Base-by-base conservation (phyloP, 2,888 invertebrate species). In the Chirona hameri region DNA sequence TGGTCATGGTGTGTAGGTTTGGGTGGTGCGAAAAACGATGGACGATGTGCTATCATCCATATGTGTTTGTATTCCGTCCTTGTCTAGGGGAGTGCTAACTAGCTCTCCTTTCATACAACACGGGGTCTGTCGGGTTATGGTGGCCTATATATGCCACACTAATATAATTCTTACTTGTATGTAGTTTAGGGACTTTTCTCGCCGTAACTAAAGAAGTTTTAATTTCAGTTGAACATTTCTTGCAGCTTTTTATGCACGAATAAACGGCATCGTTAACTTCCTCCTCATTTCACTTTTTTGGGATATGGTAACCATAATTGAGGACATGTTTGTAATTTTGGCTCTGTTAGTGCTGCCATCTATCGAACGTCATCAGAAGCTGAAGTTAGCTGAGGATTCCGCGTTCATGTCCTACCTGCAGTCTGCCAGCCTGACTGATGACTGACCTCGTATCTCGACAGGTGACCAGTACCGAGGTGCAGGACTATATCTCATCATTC, bases 91-190 rank as follows among this genome's bases (percentile, higher is more conserved):
- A 90, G 90, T 90, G 90, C 90, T 90, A 90, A 90, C 90, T 89
- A 88, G 89, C 96, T 97, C 96, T 97, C 96, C 96, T 96, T 96
- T 95, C 93, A 95, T 95, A 95, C 94, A 93, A 96, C 96, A 96
- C 96, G 72, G 18, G 2, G 10, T 24, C 9, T 24, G 4, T n/a
- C 2, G 21, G n/a, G 4, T 1, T 5, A 9, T 24, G 3, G 60
- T 60, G 60, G 0, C 0, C 9, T n/a, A 24, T 60, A 60, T 24
- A 24, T 52, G 12, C 12, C 2, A 18, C 52, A 52, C 39, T 52
- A 52, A 12, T 52, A 2, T 1, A 52, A 18, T 52, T n/a, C n/a
- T n/a, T 52, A 18, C 10, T 4, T 18, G 12, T 52, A 52, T 52
- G 15, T 12, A 52, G 52, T 52, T 52, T 52, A 39, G 39, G 7